A percentile compares a stretch with the other conserved stretches of the same genome.
These are phyloP conservation scores for Amphiura filiformis DNA, from an alignment of 35 echinoderm and acorn worm species.

Conservation along the genomic window DNA sequence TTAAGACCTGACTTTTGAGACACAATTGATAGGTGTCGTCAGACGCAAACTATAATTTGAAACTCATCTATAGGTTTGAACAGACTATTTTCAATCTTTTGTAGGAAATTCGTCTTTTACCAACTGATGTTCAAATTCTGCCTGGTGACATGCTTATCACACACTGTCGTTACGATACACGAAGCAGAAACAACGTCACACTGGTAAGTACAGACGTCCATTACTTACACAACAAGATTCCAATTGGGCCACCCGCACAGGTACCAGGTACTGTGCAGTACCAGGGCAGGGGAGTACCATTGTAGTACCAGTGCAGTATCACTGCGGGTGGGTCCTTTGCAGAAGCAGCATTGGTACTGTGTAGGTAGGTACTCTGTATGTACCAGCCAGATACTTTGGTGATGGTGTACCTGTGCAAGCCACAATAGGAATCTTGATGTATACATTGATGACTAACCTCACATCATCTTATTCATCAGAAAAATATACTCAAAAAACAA, in stretches of 20 bases:
- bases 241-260: neutral
- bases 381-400: too few species aligned
- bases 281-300: neutral
- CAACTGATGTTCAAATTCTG: slow-evolving; percentile 45
- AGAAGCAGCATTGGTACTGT: neutral
- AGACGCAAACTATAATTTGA: too few species aligned
- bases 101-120: slow-evolving; percentile 78
- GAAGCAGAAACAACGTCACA: slow-evolving; percentile 48
- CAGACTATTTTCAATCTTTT: too few species aligned
- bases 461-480: too few species aligned
- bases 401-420: too few species aligned
- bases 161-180: slow-evolving; percentile 63
- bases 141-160: slow-evolving; percentile 77
- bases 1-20: too few species aligned
- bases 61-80: too few species aligned
- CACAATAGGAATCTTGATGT: too few species aligned
- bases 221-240: neutral
- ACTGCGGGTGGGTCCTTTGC: neutral
- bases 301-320: neutral
- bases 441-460: too few species aligned
- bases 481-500: too few species aligned
- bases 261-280: neutral
- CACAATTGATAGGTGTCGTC: too few species aligned
- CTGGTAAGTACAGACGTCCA: slow-evolving; percentile 50
- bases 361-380: too few species aligned